These are phyloP conservation scores for Clytia hemisphaerica DNA, from an alignment of 30 jellyfish, hydroid and myxozoan species.

Conservation along the genomic window DNA sequence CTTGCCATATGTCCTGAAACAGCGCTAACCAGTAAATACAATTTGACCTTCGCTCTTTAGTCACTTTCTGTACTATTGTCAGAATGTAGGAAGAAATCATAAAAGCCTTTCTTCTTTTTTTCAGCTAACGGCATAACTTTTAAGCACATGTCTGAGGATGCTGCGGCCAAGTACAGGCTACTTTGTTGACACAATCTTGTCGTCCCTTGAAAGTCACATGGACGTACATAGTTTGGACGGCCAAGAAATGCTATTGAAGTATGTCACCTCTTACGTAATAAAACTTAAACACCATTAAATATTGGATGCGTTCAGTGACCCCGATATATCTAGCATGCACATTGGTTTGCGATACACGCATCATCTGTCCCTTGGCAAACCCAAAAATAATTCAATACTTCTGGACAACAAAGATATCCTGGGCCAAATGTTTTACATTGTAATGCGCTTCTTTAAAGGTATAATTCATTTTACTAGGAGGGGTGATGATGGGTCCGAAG, in stretches of 20 bases:
- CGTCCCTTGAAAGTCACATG: conserved; percentile 32
- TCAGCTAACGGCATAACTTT: too few species aligned
- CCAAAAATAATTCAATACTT: too few species aligned
- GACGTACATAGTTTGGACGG: conserved; percentile 36
- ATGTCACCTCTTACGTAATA: conserved; percentile 37
- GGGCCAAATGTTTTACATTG: too few species aligned
- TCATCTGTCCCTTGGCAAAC: too few species aligned
- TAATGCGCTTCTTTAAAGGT: too few species aligned
- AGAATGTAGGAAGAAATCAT: background rate
- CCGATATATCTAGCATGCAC: too few species aligned
- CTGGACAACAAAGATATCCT: too few species aligned
- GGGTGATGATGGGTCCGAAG: too few species aligned
- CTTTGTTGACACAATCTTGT: conserved; percentile 29
- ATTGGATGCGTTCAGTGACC: too few species aligned
- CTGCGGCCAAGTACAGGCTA: conserved; percentile 16
- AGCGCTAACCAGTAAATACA: background rate
- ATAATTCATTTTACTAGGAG: too few species aligned
- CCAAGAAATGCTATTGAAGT: conserved; percentile 18
- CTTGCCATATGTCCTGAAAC: background rate
- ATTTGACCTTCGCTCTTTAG: background rate
- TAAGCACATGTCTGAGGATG: too few species aligned
- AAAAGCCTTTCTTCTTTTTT: background rate
- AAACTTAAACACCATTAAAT: background rate
- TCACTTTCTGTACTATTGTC: background rate
- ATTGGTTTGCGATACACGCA: too few species aligned